Conservation (phyloP, 2,797 vertebrate genomes). For the Sebastes steindachneri region DNA sequence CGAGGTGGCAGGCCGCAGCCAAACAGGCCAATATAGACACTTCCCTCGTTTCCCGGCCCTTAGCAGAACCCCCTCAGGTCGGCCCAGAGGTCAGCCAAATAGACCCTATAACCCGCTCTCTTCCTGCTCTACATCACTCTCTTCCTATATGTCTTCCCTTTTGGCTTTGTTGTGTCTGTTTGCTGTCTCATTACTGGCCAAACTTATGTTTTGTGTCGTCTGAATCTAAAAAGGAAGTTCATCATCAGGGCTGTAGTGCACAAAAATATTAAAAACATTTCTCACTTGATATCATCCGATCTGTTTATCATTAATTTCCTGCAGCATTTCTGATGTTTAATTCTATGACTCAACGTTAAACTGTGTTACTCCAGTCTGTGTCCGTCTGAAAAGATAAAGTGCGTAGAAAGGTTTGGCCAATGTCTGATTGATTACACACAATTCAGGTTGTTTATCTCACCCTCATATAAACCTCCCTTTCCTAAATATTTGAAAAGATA, state of each 20-base stretch:
- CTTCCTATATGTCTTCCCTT: background rate
- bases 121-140: background rate
- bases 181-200: slow-evolving; percentile 10
- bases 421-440: slow-evolving; percentile 20
- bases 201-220: background rate
- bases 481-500: slow-evolving; percentile 49
- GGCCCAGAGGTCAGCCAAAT: slow-evolving; percentile 30
- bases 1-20: slow-evolving; percentile 31
- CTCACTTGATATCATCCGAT: background rate
- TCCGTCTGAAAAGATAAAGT: slow-evolving; percentile 13
- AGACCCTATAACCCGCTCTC: background rate
- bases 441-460: slow-evolving; percentile 39
- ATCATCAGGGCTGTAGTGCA: background rate
- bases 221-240: background rate
- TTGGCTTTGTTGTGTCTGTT: slow-evolving; percentile 8
- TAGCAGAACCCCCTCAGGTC: slow-evolving; percentile 29
- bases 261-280: background rate
- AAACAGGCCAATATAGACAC: slow-evolving; percentile 26
- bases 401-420: slow-evolving; percentile 2
- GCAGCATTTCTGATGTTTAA: background rate
- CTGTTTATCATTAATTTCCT: slow-evolving; percentile 1
- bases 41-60: slow-evolving; percentile 16
- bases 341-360: background rate
- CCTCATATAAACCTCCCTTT: slow-evolving; percentile 24
- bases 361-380: background rate